Evolutionary conservation across 2,888 invertebrate genomes (phyloP).

Genomic region (Rotaria magnacalcarata): DNA sequence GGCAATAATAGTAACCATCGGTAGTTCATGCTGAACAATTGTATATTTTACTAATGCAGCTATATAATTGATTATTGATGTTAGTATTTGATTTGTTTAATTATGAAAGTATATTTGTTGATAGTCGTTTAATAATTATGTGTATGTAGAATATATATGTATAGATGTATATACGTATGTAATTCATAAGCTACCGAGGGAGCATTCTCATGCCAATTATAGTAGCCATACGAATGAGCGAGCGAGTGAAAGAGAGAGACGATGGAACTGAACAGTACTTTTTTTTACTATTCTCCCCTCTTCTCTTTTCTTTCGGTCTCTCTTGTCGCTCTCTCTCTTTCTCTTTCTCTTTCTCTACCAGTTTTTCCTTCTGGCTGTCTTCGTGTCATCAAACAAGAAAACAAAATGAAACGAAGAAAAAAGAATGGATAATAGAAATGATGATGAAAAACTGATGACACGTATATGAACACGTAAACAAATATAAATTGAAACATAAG

Average conservation of each 20-base stretch:
- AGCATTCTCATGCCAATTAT: constrained; percentile 22
- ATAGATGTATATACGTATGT: background rate
- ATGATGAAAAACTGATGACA: background rate
- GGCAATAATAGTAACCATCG: background rate
- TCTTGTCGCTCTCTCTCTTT: background rate
- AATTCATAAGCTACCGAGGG: background rate
- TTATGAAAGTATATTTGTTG: background rate
- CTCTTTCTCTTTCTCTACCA: background rate
- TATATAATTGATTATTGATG: background rate
- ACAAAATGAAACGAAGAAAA: background rate
- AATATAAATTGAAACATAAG: background rate
- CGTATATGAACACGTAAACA: background rate
- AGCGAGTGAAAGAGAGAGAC: background rate
- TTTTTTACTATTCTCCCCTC: background rate
- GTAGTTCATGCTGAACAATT: background rate
- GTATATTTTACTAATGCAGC: background rate
- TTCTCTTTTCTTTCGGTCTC: background rate
- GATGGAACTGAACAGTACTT: constrained; percentile 1
- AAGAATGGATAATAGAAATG: background rate
- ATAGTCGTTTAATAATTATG: background rate
- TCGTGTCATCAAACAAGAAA: background rate
- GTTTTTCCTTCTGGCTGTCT: background rate
- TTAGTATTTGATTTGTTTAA: background rate
- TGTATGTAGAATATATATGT: background rate
- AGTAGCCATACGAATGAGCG: background rate